Conservation (phyloP, 1,140 invertebrate genomes). For the Monomorium pharaonis region DNA sequence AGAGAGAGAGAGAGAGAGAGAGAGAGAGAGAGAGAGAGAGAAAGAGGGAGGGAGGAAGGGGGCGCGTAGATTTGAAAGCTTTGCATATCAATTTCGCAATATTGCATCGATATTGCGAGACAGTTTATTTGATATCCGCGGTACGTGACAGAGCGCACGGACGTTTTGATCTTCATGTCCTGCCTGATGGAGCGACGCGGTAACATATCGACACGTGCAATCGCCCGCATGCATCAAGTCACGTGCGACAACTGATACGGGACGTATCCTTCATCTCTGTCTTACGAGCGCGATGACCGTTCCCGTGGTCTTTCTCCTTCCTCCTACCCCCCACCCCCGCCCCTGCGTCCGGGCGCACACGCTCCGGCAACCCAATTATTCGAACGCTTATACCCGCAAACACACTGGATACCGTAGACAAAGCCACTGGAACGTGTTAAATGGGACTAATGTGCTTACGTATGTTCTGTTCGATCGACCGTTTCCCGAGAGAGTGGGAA, state of each 20-base stretch:
- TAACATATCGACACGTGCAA: conserved; percentile 44
- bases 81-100: conserved; percentile 3
- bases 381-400: conserved; percentile 60
- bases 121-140: conserved; percentile 32
- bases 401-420: conserved; percentile 48
- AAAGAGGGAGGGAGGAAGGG: no score
- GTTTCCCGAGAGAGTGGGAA: background rate
- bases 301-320: background rate
- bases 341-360: no score
- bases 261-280: background rate
- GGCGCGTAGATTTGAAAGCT: background rate
- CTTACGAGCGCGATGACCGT: background rate
- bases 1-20: background rate
- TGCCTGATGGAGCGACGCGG: conserved; percentile 3
- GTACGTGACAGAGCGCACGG: conserved; percentile 11
- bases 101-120: background rate
- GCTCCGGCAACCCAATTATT: conserved; percentile 54
- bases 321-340: background rate
- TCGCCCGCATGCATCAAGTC: conserved; percentile 25
- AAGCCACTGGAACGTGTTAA: conserved; percentile 65
- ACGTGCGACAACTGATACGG: conserved; percentile 41
- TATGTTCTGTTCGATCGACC: conserved; percentile 41
- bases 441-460: conserved; percentile 62
- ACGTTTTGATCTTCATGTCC: conserved; percentile 29
- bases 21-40: no score